Conservation (phyloP, 2,113 vertebrate species). For the Columbina picui region DNA sequence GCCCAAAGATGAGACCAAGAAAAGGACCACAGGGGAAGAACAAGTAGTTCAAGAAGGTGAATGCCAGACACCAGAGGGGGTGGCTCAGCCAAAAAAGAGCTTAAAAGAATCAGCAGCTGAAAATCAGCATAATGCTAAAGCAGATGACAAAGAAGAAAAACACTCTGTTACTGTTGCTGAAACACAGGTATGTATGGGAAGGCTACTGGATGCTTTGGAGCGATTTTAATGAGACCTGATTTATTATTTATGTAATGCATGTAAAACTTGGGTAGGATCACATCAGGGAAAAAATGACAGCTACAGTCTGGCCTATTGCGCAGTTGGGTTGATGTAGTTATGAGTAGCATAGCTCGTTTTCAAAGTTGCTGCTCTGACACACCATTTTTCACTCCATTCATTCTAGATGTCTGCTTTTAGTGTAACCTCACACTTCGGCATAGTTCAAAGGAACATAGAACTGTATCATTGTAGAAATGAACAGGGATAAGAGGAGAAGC, state of each 20-base stretch:
- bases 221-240: neutral
- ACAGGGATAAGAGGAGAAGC: neutral
- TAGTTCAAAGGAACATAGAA: neutral
- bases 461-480: neutral
- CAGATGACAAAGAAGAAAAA: slow-evolving; percentile 76
- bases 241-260: neutral
- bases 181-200: slow-evolving; percentile 79
- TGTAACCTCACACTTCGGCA: neutral
- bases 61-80: slow-evolving; percentile 30
- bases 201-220: neutral
- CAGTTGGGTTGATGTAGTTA: neutral
- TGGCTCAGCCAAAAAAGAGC: slow-evolving; percentile 70
- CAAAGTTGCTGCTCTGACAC: neutral
- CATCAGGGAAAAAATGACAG: neutral
- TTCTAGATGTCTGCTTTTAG: neutral
- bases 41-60: slow-evolving; percentile 47
- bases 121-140: slow-evolving; percentile 68
- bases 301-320: neutral
- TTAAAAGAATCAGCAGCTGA: slow-evolving; percentile 57
- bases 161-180: slow-evolving; percentile 77
- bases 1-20: slow-evolving; percentile 75
- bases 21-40: slow-evolving; percentile 63
- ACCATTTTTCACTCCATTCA: neutral
- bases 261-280: neutral
- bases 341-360: neutral